Conservation (phyloP, 2,888 invertebrate species). For the Asteroscopus sphinx region DNA sequence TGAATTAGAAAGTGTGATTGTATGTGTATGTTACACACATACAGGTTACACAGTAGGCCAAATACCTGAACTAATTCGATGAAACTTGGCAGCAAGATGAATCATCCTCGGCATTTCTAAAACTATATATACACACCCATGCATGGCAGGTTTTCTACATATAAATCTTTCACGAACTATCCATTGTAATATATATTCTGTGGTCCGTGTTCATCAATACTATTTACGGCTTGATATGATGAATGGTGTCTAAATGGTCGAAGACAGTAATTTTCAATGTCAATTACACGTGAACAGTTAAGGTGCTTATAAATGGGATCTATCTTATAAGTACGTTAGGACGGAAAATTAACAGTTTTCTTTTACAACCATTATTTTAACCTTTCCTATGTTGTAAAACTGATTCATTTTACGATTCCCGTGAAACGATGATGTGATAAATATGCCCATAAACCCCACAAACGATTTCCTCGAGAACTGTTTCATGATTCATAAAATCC, state of each 20-base stretch:
- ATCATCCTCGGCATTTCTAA: constrained; percentile 10
- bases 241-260: too few species aligned
- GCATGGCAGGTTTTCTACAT: background rate
- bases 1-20: background rate
- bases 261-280: background rate
- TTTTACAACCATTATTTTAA: constrained; percentile 44
- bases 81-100: constrained; percentile 26
- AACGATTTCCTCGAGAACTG: constrained; percentile 65
- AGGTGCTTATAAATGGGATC: too few species aligned
- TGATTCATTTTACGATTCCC: constrained; percentile 70
- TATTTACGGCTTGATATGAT: too few species aligned
- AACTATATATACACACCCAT: background rate
- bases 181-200: too few species aligned
- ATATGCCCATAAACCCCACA: constrained; percentile 67
- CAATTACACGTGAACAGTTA: constrained; percentile 5
- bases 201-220: too few species aligned
- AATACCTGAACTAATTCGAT: constrained; percentile 31
- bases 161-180: too few species aligned
- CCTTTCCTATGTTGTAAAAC: constrained; percentile 58
- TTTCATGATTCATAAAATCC: constrained; percentile 73
- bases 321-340: background rate
- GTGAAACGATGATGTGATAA: constrained; percentile 70
- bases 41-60: constrained; percentile 3
- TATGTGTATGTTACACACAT: constrained; percentile 4
- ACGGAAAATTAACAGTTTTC: constrained; percentile 37